Base-by-base conservation (phyloP, 2,888 invertebrate species). In the Rotaria magnacalcarata region DNA sequence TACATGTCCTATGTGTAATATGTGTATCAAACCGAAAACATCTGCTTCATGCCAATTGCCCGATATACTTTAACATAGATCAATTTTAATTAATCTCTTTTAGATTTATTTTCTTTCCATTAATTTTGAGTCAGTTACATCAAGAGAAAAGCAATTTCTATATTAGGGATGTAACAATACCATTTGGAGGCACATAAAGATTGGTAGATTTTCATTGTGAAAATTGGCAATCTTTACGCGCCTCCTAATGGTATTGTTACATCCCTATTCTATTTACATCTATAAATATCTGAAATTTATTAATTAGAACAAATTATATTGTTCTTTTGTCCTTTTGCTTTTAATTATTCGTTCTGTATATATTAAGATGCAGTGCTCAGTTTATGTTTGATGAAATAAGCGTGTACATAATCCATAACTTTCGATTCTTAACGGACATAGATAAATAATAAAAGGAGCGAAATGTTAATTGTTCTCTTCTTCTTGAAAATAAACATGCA, bases 1-100 rank as follows among this genome's bases (percentile, higher is more conserved):
- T 67, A 67, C 67, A 34, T 67, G 67, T 67, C 67, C 67, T 34
- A 67, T 67, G 67, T 67, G 67, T 41, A 67, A 67, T 67, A 67
- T 67, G 67, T 67, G 67, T 41, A 67, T 67, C 34, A 67, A 67
- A 67, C 67, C 67, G 34, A 34, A 67, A 67, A 67, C 34, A 67
- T 67, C 67, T 67, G 67, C 34, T 34, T 67, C 67, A 67, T 67
- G 67, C 34, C 67, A 67, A 34, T 41, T 67, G 7, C 67, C 67
- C 6, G 67, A 67, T 67, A 67, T 67, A 67, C 10, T 67, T 67
- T 67, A 27, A 67, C 16, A 34, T 67, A 67, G 67, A 67, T 67
- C 16, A 67, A 67, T 67, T 34, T 11, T 16, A 67, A 24, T 67
- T 41, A 67, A 34, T 67, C 34, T 67, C 67, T 34, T 67, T 41